phyloP scores from a whole-genome alignment of 2,797 vertebrate species.

The Tokudaia tokunoshimensis region DNA sequence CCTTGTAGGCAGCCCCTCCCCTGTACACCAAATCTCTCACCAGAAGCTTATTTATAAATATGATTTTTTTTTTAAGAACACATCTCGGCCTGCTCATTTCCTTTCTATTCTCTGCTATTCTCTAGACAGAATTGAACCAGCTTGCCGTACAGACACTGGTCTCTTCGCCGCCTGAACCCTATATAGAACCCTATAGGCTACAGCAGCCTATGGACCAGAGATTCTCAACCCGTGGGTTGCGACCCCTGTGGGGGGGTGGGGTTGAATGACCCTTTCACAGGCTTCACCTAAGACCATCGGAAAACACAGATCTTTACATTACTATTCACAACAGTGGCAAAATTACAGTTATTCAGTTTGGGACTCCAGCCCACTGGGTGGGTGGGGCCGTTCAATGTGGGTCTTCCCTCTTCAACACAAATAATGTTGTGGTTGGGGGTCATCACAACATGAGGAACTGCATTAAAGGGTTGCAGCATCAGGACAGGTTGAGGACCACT shows the following conservation, averaged over 20 bases:
- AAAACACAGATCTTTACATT: neutral
- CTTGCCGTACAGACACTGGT: neutral
- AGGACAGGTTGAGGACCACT: neutral
- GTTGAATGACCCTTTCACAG: neutral
- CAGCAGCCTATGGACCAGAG: neutral
- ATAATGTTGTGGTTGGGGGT: neutral
- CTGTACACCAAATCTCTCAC: neutral
- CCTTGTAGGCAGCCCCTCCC: neutral
- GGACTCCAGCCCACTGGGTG: neutral
- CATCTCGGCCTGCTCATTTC: rapidly evolving
- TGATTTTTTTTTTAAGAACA: constrained; percentile 9
- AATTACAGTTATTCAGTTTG: neutral
- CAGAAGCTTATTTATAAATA: neutral
- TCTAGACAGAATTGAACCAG: neutral
- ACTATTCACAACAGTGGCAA: neutral
- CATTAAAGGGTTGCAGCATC: neutral
- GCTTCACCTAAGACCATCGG: neutral
- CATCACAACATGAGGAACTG: no score
- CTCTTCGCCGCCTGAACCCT: neutral
- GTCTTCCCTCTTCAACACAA: neutral
- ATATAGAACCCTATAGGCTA: neutral
- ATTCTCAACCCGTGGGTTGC: neutral
- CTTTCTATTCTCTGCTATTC: neutral
- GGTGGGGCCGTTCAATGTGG: neutral
- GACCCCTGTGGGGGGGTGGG: neutral